Conservation (phyloP, 2,113 vertebrate species). For the Oryzias woworae region DNA sequence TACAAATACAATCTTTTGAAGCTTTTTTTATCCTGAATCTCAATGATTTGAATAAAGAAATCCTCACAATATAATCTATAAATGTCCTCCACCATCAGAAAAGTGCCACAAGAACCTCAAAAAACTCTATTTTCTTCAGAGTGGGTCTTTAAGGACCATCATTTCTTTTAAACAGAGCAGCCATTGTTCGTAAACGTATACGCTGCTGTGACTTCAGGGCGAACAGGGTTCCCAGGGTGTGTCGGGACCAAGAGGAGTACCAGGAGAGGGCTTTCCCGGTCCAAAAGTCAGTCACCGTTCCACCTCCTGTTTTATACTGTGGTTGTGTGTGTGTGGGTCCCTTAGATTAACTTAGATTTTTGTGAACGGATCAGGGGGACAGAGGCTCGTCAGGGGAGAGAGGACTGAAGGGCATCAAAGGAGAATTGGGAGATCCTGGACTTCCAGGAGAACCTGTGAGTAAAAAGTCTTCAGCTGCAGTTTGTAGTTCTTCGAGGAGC, state of each 20-base stretch:
- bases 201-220: conserved; percentile 72
- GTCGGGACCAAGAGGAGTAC: conserved; percentile 81
- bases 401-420: conserved; percentile 85
- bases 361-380: conserved; percentile 77
- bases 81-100: too few species aligned
- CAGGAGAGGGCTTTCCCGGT: conserved; percentile 86
- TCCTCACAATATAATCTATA: not conserved
- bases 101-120: too few species aligned
- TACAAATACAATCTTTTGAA: not conserved
- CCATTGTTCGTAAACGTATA: too few species aligned
- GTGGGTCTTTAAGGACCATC: too few species aligned
- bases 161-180: too few species aligned
- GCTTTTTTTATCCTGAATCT: too few species aligned
- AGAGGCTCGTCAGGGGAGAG: conserved; percentile 81
- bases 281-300: conserved; percentile 76
- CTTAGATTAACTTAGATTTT: too few species aligned
- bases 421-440: conserved; percentile 83
- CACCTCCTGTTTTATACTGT: not conserved
- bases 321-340: not conserved
- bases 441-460: conserved; percentile 80
- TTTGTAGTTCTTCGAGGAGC: not conserved
- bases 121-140: too few species aligned
- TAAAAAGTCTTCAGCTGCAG: conserved; percentile 1
- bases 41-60: not conserved
- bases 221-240: conserved; percentile 85